These are phyloP conservation scores for Xestia xanthographa DNA, from an alignment of 2,888 invertebrate species.

Conservation along the genomic window DNA sequence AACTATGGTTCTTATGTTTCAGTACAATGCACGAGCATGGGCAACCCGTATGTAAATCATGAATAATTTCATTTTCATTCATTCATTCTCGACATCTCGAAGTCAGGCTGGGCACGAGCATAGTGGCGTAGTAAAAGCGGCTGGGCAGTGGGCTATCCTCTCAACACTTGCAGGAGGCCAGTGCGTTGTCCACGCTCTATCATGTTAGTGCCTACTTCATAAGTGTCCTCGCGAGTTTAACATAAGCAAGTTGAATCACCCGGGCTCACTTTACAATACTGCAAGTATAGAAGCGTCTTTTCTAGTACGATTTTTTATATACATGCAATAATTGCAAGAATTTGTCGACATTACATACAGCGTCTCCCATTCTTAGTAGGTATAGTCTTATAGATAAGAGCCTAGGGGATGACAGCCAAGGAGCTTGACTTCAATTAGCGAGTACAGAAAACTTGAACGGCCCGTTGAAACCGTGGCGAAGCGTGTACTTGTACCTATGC, in stretches of 20 bases:
- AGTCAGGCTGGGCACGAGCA: not conserved
- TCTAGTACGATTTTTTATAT: not conserved
- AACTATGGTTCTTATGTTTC: not conserved
- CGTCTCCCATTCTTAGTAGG: not conserved
- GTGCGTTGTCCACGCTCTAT: not conserved
- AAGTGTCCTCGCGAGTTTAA: no score
- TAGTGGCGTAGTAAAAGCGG: not conserved
- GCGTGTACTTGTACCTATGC: not conserved
- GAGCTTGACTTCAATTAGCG: not conserved
- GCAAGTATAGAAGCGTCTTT: not conserved
- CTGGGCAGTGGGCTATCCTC: not conserved
- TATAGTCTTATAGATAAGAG: not conserved
- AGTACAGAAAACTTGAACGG: not conserved
- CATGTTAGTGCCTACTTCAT: not conserved
- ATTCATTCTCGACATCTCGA: not conserved
- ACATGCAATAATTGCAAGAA: not conserved
- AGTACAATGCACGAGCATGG: not conserved
- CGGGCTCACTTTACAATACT: not conserved
- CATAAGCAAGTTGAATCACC: not conserved
- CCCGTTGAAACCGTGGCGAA: not conserved
- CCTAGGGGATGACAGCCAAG: not conserved
- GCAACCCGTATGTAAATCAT: not conserved
- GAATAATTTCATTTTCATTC: not conserved
- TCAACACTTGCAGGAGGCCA: not conserved
- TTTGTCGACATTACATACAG: not conserved